Percentiles rank a stretch among this genome's conserved stretches.
phyloP scores from a whole-genome alignment of 2,888 invertebrate genomes.

The Falcaria lacertinaria region DNA sequence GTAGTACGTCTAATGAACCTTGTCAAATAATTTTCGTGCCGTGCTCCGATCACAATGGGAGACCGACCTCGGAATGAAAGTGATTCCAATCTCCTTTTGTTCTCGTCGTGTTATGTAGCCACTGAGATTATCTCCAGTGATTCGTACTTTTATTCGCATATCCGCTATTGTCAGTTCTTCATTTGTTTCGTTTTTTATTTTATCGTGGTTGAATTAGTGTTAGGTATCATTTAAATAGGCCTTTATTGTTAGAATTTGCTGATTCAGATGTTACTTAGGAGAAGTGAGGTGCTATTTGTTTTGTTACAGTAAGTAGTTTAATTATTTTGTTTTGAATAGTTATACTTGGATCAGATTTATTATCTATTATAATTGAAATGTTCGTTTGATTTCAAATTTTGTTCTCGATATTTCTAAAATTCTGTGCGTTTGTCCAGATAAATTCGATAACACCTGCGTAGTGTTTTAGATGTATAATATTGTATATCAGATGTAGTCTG shows the following conservation, averaged over 20 bases:
- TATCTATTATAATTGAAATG: too few relatives aligned
- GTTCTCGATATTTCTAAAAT: too few relatives aligned
- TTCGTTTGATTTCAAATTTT: too few relatives aligned
- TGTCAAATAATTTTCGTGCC: not conserved
- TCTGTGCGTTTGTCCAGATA: too few relatives aligned
- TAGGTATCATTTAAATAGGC: not conserved
- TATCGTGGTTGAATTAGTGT: constrained; percentile 9
- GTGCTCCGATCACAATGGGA: not conserved
- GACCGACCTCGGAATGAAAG: constrained; percentile 12
- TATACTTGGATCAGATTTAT: too few relatives aligned
- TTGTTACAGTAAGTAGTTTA: too few relatives aligned
- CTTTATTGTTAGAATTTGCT: not conserved
- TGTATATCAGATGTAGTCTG: not conserved
- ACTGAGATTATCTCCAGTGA: constrained; percentile 19
- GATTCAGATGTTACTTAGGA: too few relatives aligned
- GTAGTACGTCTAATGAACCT: not conserved
- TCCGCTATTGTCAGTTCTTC: not conserved
- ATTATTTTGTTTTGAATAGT: too few relatives aligned
- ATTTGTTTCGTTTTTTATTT: constrained; percentile 12
- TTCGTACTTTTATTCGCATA: constrained; percentile 9
- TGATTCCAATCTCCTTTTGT: constrained; percentile 15
- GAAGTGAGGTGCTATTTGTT: too few relatives aligned
- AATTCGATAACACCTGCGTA: too few relatives aligned
- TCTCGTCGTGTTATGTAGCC: constrained; percentile 5
- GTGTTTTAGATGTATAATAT: too few relatives aligned